Evolutionary conservation across 2,888 invertebrate genomes (phyloP).

Genomic region (Chamaedrilus cognettii): DNA sequence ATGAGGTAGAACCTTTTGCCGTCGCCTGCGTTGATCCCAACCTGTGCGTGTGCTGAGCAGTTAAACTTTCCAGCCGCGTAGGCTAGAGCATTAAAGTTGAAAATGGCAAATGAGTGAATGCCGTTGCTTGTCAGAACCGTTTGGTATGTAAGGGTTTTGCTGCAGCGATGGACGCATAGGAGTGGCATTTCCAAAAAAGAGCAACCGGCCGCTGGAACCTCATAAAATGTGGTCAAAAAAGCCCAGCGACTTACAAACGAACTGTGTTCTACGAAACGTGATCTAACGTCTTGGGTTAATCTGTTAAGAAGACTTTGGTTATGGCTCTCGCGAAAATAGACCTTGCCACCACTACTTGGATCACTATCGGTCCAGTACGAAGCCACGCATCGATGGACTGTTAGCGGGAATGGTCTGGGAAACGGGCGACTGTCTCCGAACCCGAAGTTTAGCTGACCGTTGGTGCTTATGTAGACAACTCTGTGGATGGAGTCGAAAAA

Average conservation of each 20-base stretch:
- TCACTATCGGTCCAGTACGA: constrained; percentile 22
- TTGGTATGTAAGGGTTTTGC: constrained; percentile 16
- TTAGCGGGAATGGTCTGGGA: constrained; percentile 17
- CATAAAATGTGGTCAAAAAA: constrained; percentile 12
- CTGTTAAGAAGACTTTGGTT: constrained; percentile 4
- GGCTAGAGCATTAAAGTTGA: constrained; percentile 13
- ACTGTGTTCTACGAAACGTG: constrained; percentile 9
- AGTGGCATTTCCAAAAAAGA: background rate
- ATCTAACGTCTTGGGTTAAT: constrained; percentile 7
- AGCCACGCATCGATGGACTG: constrained; percentile 7
- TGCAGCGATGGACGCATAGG: background rate
- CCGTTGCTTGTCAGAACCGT: constrained; percentile 21
- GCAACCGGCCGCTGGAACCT: constrained; percentile 15
- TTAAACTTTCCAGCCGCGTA: background rate
- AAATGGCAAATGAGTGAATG: constrained; percentile 21
- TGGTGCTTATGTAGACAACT: constrained; percentile 18
- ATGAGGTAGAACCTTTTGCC: constrained; percentile 18
- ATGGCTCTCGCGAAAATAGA: constrained; percentile 16
- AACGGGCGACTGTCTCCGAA: constrained; percentile 6
- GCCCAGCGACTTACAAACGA: constrained; percentile 19
- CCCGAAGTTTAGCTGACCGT: constrained; percentile 21
- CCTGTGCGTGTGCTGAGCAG: constrained; percentile 7
- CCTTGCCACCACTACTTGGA: constrained; percentile 18
- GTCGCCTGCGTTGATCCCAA: constrained; percentile 23
- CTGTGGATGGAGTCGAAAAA: constrained; percentile 16